Evolutionary conservation across 2,797 vertebrate genomes (phyloP), one percentile per base, ranked within the genome.

Genomic region (Adrianichthys oophorus): DNA sequence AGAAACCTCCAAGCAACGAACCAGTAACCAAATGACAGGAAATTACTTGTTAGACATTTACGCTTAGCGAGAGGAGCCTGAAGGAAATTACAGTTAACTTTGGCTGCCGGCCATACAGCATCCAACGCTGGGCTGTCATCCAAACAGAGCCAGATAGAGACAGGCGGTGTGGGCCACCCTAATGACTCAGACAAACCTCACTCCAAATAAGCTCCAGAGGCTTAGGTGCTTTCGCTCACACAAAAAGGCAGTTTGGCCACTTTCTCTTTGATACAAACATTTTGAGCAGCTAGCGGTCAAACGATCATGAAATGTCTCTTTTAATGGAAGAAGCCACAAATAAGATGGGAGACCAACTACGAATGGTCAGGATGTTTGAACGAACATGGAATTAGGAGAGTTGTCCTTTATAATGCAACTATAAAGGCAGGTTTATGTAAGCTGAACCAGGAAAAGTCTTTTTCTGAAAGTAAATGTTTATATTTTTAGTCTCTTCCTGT

Each of bases 111-210:
- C 75, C 77, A 68, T 15, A 10, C 0, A 4, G 49, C 45, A 68
- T 37, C 46, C 29, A 51, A 57, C 5, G 62, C 65, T 60, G 57
- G 77, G 72, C 63, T 1, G 49, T 49, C 5, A 3, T 79, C 76
- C 74, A 83, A 68, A 66, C 56, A 26, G 41, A 12, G 52, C 57
- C 63, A 70, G 65, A 70, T 52, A 21, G 41, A 64, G 68, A 65
- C 56, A 32, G 23, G 14, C 17, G 47, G 56, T 52, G 48, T 42
- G 29, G 59, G 65, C 50, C 61, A 56, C 47, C 43, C 70, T 56
- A 62, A 73, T 57, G 42, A 68, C 55, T 5, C 42, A 60, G 65
- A 74, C 48, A 54, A 70, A 46, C 59, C 55, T 64, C 62, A 50
- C 26, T 51, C 32, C 21, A 74, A 41, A 75, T 65, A 21, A 72